phyloP scores from a whole-genome alignment of 92 coral and sea anemone genomes.

The Porites lobata region DNA sequence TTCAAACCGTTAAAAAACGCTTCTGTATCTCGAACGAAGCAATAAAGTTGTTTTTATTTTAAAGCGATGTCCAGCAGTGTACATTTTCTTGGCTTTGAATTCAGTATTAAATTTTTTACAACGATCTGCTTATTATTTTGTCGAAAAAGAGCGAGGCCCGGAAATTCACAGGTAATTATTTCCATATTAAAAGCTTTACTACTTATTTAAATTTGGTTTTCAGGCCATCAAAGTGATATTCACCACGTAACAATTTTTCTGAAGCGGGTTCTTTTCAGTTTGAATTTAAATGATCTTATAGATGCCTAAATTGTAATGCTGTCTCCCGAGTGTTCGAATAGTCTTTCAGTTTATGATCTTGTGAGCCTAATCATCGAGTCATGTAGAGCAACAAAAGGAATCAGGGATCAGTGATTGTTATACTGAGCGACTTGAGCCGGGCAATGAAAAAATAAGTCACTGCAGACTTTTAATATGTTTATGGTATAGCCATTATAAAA shows the following conservation, averaged over 20 bases:
- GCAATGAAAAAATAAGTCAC: not conserved
- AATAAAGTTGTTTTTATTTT: not conserved
- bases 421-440: not conserved
- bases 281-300: not conserved
- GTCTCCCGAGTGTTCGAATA: not conserved
- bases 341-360: not conserved
- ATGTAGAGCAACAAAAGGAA: not conserved
- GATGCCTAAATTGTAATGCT: conserved; percentile 1
- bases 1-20: not conserved
- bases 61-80: conserved; percentile 1
- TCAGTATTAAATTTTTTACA: not conserved
- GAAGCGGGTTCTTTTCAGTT: not conserved
- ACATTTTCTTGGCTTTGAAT: not conserved
- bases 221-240: not conserved
- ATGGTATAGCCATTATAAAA: conserved; percentile 11
- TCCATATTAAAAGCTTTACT: conserved; percentile 17
- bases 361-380: not conserved
- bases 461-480: not conserved
- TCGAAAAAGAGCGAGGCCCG: conserved; percentile 2
- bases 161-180: conserved; percentile 31
- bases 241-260: not conserved
- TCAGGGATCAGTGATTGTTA: not conserved
- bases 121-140: not conserved
- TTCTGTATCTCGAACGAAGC: not conserved
- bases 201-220: not conserved